Base-by-base conservation (phyloP, 2,113 vertebrate species). In the Anguilla rostrata region DNA sequence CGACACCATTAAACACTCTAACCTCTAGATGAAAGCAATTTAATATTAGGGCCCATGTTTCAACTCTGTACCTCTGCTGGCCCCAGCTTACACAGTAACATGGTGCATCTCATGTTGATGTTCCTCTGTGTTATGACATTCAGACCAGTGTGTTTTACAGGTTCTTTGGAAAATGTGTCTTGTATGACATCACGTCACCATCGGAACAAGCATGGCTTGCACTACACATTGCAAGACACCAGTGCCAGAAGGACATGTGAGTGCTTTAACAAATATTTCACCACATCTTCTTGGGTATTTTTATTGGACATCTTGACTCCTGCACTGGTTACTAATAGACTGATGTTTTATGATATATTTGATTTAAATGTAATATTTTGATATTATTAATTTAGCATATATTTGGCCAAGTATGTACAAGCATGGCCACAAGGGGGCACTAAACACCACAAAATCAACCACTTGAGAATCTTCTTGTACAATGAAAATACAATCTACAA, bases 371-470 rank as follows among this genome's bases (percentile, higher is more conserved):
- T 63, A 7, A 26, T 63, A 22, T 26, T 63, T 22, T 63, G 60
- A 63, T 63, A 22, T 9, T 60, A 9, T 14, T 60, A 14, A 7
- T 3, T 16, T 63, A 63, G 18, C 8, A 63, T 26, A 22, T 63
- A 63, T 26, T 63, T 63, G 20, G 16, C 22, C 18, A 22, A 22
- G 2, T 63, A 63, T 5, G 16, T 5, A 22, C 53, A 26, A 15
- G 40, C 39, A n/a, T 85, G 56, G 40, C 66, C 86, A 87, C 86
- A 57, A 57, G 86, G 66, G 86, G 86, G 49, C 81, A 56, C 49
- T 34, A 75, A 78, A 83, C 43, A 34, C 39, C 26, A 83, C 75
- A 56, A 20, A 56, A 60, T 29, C 16, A 49, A 12, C 7, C 43
- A 8, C 43, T 46, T 46, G 2, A 14, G n/a, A 29, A 34, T 57